Base-by-base conservation (phyloP, 64 coral and sea anemone species). In the Montipora efflorescens region DNA sequence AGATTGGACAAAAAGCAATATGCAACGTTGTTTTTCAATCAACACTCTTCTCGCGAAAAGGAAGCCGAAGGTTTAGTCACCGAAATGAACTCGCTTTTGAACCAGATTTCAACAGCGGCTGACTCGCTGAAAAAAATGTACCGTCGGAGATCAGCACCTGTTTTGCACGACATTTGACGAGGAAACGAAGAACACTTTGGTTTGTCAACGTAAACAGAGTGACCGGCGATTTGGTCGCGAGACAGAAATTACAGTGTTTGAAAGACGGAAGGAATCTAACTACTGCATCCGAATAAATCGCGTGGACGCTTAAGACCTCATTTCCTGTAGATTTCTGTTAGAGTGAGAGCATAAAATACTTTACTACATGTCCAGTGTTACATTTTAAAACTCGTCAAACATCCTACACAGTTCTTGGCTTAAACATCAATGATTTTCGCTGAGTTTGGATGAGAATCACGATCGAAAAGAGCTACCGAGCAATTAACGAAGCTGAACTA, bases 1-100 rank as follows among this genome's bases (percentile, higher is more conserved):
- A 90, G 72, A 86, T 95, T 82, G 48, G 88, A 68, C 14, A 67
- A 83, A 45, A 90, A 70, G 76, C 77, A 85, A 10, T 92, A 95
- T 43, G 83, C 94, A 71, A 94, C 95, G 76, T 69, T 95, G 61
- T 96, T 90, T 92, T 16, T 95, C 5, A 55, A 78, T 15, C 59
- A 95, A 67, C 88, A 71, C 43, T 51, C 75, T 12, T 72, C 93
- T 10, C 96, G 94, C 10, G 93, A 97, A 15, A 90, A 97, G 36
- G 94, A 95, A 28, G 92, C 96, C 36, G 93, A 93, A 69, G 96
- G 93, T 1, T 83, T 97, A 23, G 96, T 97, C 3, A 79, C 73
- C 13, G 96, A 97, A 72, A 97, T 97, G 96, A 94, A 97, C 79
- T 92, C 93, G 5, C 87, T 97, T 87, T 64, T 97, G 18, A 97